Base-by-base conservation (phyloP, 2,888 invertebrate genomes). In the Saturnia japonica region DNA sequence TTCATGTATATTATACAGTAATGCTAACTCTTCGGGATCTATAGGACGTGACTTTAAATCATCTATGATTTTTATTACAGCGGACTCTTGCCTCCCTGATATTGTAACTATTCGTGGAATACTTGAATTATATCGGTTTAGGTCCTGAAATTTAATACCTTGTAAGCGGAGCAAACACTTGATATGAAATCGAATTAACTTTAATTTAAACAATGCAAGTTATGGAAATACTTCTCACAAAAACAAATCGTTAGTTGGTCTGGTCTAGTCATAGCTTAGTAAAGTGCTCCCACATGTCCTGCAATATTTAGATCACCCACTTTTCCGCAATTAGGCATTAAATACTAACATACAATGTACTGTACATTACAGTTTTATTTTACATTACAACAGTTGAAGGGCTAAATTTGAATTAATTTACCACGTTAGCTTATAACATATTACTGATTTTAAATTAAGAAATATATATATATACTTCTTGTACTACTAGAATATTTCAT, bases 21-120 rank as follows among this genome's bases (percentile, higher is more conserved):
- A 74, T 0, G 88, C 88, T 22, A 91, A 62, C 71, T 91, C 86
- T 68, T 92, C 92, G 0, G 90, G 82, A 68, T 92, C 91, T 19
- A 92, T 77, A 0, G 86, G 80, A 0, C 82, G 85, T 1, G 84
- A 82, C 74, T 91, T 89, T 7, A 93, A 74, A 28, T 87, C 79
- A 0, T 82, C 72, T 2, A 91, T 72, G 28, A 91, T 79, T n/a
- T 82, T 82, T 0, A 75, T 54, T 0, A 91, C 82, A 0, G 82
- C 77, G 0, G 78, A 73, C 7, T 91, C 87, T 67, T 88, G 86
- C 73, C 91, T 81, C 2, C 79, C 87, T 11, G 91, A 90, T 54
- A 91, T 22, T 0, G 83, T 81, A 0, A 91, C 85, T 14, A 93
- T 75, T 40, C 83, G 81, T 0, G 91, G 91, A 14, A 91, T 85